Evolutionary conservation across 1,140 invertebrate species (phyloP), one percentile per base, ranked within the genome.

Genomic region (Lepidotrigona ventralis): DNA sequence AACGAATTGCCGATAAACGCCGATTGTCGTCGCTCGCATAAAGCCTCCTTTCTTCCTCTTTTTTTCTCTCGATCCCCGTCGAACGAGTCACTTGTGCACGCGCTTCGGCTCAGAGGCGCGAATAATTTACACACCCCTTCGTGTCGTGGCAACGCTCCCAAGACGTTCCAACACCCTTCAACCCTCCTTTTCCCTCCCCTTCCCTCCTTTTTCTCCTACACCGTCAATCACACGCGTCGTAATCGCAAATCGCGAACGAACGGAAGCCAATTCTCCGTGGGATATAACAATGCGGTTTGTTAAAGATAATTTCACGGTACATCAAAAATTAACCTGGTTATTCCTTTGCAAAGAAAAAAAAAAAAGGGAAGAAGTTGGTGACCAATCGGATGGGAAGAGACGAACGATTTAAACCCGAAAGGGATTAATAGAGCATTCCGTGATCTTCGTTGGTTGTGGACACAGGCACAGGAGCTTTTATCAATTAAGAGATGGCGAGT

Each of bases 401-500:
- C 51, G 60, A 76, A 53, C 68, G 79, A 84, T 86, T 80, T 39
- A 46, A 83, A 64, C 23, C 51, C 11, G 58, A 81, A 73, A 70
- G 79, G 60, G 79, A 75, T 66, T 85, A 83, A 88, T 74, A 81
- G 79, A 83, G 79, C 75, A 68, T 53, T 56, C 71, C 56, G 70
- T 21, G 76, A 56, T 66, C 66, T 79, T 87, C 64, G 71, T 85
- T 63, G 80, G 58, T 71, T 53, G 80, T 51, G 46, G 72, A 81
- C 66, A n/a, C 60, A 63, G 58, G 53, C 51, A 14, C 21, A 33
- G 26, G 77, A 79, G 79, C 85, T 86, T 88, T 89, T 80, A 88
- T 86, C 88, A 86, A 88, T 89, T 89, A 88, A 85, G 70, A 75
- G 73, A 64, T 73, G 78, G 66, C 74, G 78, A 66, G 58, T 66